Evolutionary conservation across 1,140 invertebrate species (phyloP), one percentile per base, ranked within the genome.

Genomic region (Argopecten irradians): DNA sequence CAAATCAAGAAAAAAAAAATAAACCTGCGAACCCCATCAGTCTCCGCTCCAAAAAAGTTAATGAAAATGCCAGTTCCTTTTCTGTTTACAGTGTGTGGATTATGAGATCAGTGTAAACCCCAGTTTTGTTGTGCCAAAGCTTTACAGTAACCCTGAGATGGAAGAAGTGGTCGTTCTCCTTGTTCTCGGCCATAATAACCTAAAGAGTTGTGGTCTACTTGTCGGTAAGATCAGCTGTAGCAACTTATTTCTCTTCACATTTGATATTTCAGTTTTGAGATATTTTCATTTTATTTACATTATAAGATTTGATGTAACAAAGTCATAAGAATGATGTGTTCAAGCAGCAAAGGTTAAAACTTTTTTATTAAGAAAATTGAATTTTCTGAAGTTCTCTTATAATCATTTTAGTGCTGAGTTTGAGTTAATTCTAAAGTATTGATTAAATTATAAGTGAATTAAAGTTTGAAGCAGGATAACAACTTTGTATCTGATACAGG

Each of bases 131-230:
- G 85, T 93, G 41, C 92, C 93, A 13, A 85, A 90, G 28, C 87
- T 94, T 11, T 92, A 93, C 84, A 94, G 91, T 34, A 94, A 93
- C 83, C 92, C 92, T 19, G 94, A 95, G 83, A 43, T 94, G 83
- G 94, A 95, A 88, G 93, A 95, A 89, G 89, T 94, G 22, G 93
- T 93, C 7, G 91, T 94, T 2, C 55, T 95, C 0, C 34, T 94
- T 2, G 39, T 95, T 46, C 87, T 93, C 11, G 94, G 94, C 32
- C 91, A 92, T 86, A 89, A 93, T 43, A 91, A 92, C 22, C 84
- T 93, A 8, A 94, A 93, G 89, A 92, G 91, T 28, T 93, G 89
- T 90, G 94, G 94, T 7, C 86, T 93, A 5, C 93, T 94, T 83
- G 43, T 94, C 41, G 93, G 94, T 94, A 90, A 91, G 93, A 87